Conservation (phyloP, 1,140 invertebrate species). For the Habropoda laboriosa region DNA sequence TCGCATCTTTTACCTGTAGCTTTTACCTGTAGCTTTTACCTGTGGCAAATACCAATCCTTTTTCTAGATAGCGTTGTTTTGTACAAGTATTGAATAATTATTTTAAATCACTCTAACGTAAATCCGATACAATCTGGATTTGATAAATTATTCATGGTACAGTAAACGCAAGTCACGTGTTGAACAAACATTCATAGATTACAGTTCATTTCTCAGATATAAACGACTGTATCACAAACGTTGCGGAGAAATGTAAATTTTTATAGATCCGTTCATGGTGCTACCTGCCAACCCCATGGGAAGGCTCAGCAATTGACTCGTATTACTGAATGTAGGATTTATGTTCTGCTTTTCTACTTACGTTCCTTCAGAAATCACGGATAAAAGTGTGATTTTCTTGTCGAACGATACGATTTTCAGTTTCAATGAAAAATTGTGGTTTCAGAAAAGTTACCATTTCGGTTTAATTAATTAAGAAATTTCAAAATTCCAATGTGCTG, state of each 20-base stretch:
- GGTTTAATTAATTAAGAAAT: no score
- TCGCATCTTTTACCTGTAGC: no score
- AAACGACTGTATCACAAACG: neutral
- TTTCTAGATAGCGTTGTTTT: no score
- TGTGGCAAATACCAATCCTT: no score
- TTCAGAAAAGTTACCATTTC: no score
- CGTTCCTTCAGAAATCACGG: no score
- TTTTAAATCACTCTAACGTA: no score
- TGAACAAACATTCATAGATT: neutral
- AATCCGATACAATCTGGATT: neutral
- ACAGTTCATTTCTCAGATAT: no score
- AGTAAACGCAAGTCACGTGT: neutral
- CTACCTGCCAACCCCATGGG: neutral
- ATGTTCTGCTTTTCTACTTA: neutral
- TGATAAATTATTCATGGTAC: neutral
- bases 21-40: no score
- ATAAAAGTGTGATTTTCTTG: neutral
- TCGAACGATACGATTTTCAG: neutral
- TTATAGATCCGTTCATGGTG: neutral
- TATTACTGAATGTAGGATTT: slow-evolving; percentile 38
- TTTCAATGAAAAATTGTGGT: neutral
- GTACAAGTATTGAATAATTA: neutral
- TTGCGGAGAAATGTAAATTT: no score
- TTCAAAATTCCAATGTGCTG: no score
- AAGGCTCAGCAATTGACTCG: slow-evolving; percentile 43